Evolutionary conservation across 2,797 vertebrate species (phyloP).

Genomic region (Echiichthys vipera): DNA sequence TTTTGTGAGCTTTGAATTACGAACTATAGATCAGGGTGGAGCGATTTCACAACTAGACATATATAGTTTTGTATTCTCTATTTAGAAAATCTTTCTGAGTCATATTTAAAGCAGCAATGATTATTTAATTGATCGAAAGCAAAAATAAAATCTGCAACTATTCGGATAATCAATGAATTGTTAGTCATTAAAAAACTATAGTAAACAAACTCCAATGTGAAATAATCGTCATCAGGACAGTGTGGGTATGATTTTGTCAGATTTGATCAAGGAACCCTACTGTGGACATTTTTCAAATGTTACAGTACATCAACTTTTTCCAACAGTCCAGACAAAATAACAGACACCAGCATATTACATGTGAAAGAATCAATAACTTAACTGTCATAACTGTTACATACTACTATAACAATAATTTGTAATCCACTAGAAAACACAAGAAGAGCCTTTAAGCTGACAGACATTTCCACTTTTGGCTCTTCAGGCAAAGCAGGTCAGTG

Average conservation of each 20-base stretch:
- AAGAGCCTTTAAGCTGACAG: slow-evolving; percentile 8
- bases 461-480: slow-evolving; percentile 22
- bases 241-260: background rate
- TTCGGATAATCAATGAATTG: background rate
- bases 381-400: background rate
- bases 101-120: background rate
- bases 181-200: background rate
- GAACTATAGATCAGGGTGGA: background rate
- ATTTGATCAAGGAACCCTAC: background rate
- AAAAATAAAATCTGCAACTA: background rate
- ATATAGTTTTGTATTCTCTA: too few species aligned
- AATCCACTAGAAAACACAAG: slow-evolving; percentile 10
- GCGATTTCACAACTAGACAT: background rate
- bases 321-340: background rate
- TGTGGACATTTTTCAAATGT: background rate
- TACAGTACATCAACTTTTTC: background rate
- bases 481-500: slow-evolving; percentile 35
- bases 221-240: background rate
- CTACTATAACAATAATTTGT: background rate
- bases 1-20: background rate
- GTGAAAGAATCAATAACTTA: background rate
- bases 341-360: background rate
- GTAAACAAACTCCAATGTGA: background rate
- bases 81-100: background rate
- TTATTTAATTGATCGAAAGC: background rate